phyloP scores from a whole-genome alignment of 1,140 invertebrate genomes.

The Antheraea pernyi region DNA sequence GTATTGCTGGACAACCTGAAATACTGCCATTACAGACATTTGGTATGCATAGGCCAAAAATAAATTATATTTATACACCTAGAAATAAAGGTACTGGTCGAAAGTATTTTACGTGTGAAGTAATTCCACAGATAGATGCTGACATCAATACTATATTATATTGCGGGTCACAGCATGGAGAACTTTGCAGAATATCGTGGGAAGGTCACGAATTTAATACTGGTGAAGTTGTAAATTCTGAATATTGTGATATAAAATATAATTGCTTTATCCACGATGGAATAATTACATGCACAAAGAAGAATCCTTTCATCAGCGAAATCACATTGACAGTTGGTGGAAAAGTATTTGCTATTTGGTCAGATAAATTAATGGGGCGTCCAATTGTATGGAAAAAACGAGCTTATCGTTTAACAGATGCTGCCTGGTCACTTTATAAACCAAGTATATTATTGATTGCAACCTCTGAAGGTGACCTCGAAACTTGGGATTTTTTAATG shows the following conservation, averaged over 20 bases:
- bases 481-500: conserved; percentile 69
- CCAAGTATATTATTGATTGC: conserved; percentile 65
- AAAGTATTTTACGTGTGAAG: conserved; percentile 65
- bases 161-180: conserved; percentile 74
- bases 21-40: conserved; percentile 65
- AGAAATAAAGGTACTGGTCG: conserved; percentile 66
- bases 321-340: conserved; percentile 76
- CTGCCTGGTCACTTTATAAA: conserved; percentile 67
- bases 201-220: conserved; percentile 82
- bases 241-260: conserved; percentile 72
- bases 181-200: conserved; percentile 79
- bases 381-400: conserved; percentile 69
- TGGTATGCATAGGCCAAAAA: conserved; percentile 48
- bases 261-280: conserved; percentile 83
- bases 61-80: conserved; percentile 54
- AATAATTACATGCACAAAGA: conserved; percentile 78
- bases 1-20: conserved; percentile 63
- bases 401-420: conserved; percentile 59
- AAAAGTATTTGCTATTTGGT: conserved; percentile 73
- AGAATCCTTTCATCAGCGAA: conserved; percentile 79
- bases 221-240: conserved; percentile 78
- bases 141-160: conserved; percentile 62
- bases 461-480: conserved; percentile 63
- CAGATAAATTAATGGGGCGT: conserved; percentile 47
- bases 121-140: conserved; percentile 56